Conservation (phyloP, 1,140 invertebrate species). For the Tetramorium parvispinum region DNA sequence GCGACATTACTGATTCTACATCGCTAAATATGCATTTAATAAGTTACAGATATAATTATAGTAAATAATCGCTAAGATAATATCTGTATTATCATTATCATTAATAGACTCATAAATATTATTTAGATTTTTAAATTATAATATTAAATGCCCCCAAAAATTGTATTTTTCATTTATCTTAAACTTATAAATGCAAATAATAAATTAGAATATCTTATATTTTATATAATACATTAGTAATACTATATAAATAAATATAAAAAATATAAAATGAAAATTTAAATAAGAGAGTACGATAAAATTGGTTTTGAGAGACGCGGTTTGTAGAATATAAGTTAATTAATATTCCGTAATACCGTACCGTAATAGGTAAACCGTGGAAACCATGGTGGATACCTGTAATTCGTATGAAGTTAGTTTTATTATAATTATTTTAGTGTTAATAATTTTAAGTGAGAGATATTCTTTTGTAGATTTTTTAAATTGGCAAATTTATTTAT, state of each 20-base stretch:
- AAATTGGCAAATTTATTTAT: no score
- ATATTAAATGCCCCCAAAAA: neutral
- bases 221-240: neutral
- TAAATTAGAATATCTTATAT: neutral
- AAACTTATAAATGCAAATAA: neutral
- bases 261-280: neutral
- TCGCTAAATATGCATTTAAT: conserved; percentile 21
- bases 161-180: neutral
- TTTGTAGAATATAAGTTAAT: no score
- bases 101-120: neutral
- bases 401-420: no score
- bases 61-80: conserved; percentile 16
- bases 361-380: no score
- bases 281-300: no score
- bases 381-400: no score
- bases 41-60: conserved; percentile 34
- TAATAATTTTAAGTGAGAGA: no score
- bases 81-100: neutral
- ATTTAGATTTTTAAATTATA: neutral
- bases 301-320: no score
- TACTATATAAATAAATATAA: neutral
- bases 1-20: conserved; percentile 25
- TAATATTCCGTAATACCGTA: no score
- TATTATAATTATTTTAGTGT: no score
- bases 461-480: no score